A percentile compares a stretch with the other conserved stretches of the same genome.
Conservation (phyloP, 2,888 invertebrate species). For the Agapostemon virescens region DNA sequence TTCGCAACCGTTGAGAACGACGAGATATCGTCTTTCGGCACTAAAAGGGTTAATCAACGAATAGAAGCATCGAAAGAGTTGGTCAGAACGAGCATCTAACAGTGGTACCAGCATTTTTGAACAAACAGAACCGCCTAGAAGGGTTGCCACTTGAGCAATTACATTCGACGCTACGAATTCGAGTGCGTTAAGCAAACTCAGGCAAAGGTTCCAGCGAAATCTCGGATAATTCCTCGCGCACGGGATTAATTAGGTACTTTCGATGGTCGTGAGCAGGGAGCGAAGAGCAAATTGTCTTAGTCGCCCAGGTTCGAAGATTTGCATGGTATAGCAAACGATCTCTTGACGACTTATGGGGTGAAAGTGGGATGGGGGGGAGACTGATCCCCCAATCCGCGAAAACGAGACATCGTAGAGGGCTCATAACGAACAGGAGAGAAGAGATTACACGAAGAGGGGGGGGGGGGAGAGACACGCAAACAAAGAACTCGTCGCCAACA, state of each 20-base stretch:
- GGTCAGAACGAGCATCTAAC: too few relatives aligned
- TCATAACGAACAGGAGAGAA: conserved; percentile 5
- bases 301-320: not conserved
- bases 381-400: not conserved
- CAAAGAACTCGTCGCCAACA: conserved; percentile 13
- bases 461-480: not conserved
- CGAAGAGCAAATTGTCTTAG: not conserved
- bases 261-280: not conserved
- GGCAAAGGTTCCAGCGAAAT: not conserved
- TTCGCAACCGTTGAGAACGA: too few relatives aligned
- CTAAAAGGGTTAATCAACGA: too few relatives aligned
- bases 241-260: not conserved
- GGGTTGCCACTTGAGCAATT: too few relatives aligned
- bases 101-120: too few relatives aligned
- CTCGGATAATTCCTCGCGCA: not conserved
- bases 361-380: not conserved
- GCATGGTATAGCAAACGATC: conserved; percentile 13
- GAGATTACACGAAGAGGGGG: not conserved
- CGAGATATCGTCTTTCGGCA: too few relatives aligned
- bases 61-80: too few relatives aligned
- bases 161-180: too few relatives aligned
- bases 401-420: conserved; percentile 9
- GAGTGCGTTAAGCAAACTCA: not conserved
- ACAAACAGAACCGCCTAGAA: too few relatives aligned
- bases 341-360: not conserved